phyloP scores from a whole-genome alignment of 2,888 invertebrate species.

The Hemaris fuciformis region DNA sequence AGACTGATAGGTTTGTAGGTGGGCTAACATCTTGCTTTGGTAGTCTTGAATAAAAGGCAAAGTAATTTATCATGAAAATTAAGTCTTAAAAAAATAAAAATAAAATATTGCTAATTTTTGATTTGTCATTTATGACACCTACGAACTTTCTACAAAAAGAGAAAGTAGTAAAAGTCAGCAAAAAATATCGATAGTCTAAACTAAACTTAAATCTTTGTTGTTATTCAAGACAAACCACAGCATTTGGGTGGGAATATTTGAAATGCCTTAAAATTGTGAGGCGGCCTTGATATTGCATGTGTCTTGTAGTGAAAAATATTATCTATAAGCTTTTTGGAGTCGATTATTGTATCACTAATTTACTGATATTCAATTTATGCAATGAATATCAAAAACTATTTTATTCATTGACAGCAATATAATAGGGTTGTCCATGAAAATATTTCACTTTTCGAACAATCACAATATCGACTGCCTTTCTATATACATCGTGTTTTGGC shows the following conservation, averaged over 20 bases:
- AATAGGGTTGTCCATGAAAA: not conserved
- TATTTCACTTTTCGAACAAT: not conserved
- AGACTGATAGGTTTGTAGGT: slow-evolving; percentile 48
- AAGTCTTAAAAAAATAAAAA: no score
- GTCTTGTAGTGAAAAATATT: not conserved
- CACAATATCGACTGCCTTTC: not conserved
- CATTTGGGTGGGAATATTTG: not conserved
- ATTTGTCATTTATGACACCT: no score
- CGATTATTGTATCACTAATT: not conserved
- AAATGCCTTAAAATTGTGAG: slow-evolving; percentile 1
- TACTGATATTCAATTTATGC: no score
- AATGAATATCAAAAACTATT: not conserved
- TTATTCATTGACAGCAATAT: not conserved
- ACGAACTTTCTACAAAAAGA: no score
- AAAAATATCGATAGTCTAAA: no score
- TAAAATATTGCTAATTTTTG: no score
- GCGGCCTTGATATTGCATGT: slow-evolving; percentile 1
- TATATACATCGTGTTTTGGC: not conserved
- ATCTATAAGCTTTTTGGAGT: no score
- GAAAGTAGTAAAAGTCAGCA: no score
- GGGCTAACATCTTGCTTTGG: slow-evolving; percentile 26
- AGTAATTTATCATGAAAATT: not conserved
- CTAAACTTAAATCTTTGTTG: no score
- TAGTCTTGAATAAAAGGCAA: slow-evolving; percentile 19
- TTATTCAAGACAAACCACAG: not conserved